Conservation (phyloP, 2,797 vertebrate species). For the Phrynocephalus guinanensis region DNA sequence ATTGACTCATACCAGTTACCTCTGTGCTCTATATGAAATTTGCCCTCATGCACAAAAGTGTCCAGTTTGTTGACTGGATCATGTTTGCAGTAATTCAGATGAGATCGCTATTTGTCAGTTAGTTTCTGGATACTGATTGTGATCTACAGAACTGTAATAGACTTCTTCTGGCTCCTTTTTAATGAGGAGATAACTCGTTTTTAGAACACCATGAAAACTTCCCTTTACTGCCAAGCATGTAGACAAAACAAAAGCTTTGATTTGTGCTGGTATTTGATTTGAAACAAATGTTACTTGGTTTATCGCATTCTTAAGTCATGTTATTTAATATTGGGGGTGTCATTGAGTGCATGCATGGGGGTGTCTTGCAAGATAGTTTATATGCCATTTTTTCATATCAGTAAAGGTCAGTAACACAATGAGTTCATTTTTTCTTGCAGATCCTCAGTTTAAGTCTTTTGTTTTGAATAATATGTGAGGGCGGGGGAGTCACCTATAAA, state of each 20-base stretch:
- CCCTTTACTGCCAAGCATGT: neutral
- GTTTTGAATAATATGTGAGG: neutral
- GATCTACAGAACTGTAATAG: neutral
- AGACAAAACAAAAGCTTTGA: neutral
- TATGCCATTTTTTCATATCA: neutral
- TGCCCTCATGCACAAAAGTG: neutral
- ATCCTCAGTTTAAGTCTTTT: neutral
- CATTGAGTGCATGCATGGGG: neutral
- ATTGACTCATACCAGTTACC: neutral
- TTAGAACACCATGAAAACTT: neutral
- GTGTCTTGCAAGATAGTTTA: neutral
- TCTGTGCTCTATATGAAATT: neutral
- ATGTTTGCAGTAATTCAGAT: neutral
- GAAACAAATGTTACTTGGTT: neutral
- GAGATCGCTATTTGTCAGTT: neutral
- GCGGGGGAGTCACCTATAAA: neutral
- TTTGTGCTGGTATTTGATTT: neutral
- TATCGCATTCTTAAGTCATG: neutral
- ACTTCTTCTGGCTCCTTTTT: neutral
- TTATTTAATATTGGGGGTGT: neutral
- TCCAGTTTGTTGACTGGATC: too few species aligned
- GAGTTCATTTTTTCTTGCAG: neutral
- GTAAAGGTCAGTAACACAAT: neutral
- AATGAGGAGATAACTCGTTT: neutral
- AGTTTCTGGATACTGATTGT: neutral